Evolutionary conservation across 2,797 vertebrate genomes (phyloP).

Genomic region (Pogonophryne albipinna): DNA sequence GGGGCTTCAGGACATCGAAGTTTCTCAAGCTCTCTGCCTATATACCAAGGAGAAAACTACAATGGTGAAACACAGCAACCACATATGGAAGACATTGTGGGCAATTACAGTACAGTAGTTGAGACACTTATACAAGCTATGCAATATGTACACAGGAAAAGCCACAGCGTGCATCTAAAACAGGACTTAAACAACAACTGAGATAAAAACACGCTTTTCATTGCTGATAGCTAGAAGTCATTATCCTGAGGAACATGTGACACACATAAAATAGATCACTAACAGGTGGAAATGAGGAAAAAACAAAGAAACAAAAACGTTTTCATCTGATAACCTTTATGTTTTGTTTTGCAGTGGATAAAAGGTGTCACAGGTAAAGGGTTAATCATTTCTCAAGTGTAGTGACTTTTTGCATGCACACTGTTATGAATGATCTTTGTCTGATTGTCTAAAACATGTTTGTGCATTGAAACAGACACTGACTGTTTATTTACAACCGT

Average conservation of each 20-base stretch:
- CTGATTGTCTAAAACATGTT: slow-evolving; percentile 33
- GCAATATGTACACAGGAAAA: slow-evolving; percentile 75
- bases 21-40: slow-evolving; percentile 43
- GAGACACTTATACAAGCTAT: slow-evolving; percentile 74
- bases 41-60: slow-evolving; percentile 37
- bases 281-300: slow-evolving; percentile 59
- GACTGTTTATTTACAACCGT: slow-evolving; percentile 41
- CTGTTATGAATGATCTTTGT: slow-evolving; percentile 29
- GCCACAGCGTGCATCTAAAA: slow-evolving; percentile 57
- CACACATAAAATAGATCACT: slow-evolving; percentile 47
- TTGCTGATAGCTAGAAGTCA: slow-evolving; percentile 46
- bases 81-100: slow-evolving; percentile 77
- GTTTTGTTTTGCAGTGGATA: slow-evolving; percentile 12
- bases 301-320: slow-evolving; percentile 21
- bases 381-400: slow-evolving; percentile 3
- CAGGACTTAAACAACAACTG: slow-evolving; percentile 30
- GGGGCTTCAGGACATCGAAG: slow-evolving; percentile 29
- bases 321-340: slow-evolving; percentile 21
- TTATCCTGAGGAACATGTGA: slow-evolving; percentile 40
- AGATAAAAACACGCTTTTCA: slow-evolving; percentile 19
- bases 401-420: slow-evolving; percentile 16
- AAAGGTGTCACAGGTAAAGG: slow-evolving; percentile 27
- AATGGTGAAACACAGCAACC: slow-evolving; percentile 43
- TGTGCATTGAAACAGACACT: slow-evolving; percentile 27
- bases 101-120: slow-evolving; percentile 80